A percentile compares a stretch with the other conserved stretches of the same genome.
Conservation (phyloP, 2,797 vertebrate genomes). For the Manis crassicaudata region DNA sequence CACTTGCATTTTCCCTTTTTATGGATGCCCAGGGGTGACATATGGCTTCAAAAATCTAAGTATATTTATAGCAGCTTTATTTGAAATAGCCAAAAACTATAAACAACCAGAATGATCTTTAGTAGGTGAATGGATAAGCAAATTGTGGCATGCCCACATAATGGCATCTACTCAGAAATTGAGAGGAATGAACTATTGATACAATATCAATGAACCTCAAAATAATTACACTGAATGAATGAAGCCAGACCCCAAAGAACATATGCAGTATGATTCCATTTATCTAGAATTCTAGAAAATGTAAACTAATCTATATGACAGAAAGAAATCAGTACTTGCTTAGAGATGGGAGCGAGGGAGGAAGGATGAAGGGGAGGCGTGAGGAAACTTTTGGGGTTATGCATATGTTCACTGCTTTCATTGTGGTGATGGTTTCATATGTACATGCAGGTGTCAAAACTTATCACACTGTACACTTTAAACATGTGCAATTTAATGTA, state of each 20-base stretch:
- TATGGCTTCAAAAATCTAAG: not conserved
- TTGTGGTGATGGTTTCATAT: not conserved
- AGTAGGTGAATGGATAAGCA: not conserved
- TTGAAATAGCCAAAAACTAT: not conserved
- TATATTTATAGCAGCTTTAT: not conserved
- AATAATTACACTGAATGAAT: not conserved
- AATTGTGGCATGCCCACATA: not conserved
- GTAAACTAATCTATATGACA: not conserved
- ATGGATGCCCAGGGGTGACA: not conserved
- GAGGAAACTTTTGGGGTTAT: not conserved
- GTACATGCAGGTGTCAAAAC: not conserved
- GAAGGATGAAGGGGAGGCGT: not conserved
- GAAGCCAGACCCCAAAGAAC: not conserved
- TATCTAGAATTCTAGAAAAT: conserved; percentile 5
- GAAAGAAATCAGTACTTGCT: not conserved
- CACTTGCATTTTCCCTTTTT: not conserved
- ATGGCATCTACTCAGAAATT: not conserved
- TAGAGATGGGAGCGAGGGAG: not conserved
- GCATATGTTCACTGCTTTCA: not conserved
- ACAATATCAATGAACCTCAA: not conserved
- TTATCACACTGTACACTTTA: not conserved
- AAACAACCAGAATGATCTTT: not conserved
- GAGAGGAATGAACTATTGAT: not conserved
- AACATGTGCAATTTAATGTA: not conserved
- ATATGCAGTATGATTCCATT: not conserved